A percentile compares a stretch with the other conserved stretches of the same genome.
phyloP scores from a whole-genome alignment of 1,140 invertebrate species.

The Neodiprion virginianus region DNA sequence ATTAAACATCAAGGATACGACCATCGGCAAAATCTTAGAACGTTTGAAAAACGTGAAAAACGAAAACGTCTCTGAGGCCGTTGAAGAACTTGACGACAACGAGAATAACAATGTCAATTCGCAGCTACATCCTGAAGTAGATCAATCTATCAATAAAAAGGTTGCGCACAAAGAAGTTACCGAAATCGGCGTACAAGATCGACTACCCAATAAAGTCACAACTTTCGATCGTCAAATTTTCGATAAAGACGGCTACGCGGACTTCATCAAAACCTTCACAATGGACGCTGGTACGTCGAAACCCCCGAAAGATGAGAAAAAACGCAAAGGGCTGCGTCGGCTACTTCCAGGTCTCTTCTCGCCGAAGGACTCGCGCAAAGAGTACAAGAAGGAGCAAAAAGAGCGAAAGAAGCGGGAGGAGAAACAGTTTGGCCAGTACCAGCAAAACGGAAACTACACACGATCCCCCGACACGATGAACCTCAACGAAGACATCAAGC shows the following conservation, averaged over 20 bases:
- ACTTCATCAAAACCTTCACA: constrained; percentile 46
- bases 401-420: constrained; percentile 50
- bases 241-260: constrained; percentile 51
- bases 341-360: constrained; percentile 53
- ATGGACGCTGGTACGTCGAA: constrained; percentile 47
- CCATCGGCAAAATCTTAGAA: not conserved
- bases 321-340: constrained; percentile 48
- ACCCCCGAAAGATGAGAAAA: constrained; percentile 50
- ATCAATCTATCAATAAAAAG: not conserved
- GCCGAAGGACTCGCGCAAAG: constrained; percentile 53
- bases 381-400: constrained; percentile 51
- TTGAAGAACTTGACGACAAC: not conserved
- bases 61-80: not conserved
- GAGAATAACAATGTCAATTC: not conserved
- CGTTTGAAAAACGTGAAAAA: not conserved
- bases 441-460: constrained; percentile 56
- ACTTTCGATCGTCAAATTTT: not conserved
- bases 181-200: not conserved
- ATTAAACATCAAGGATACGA: not conserved
- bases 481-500: constrained; percentile 54
- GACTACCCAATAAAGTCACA: not conserved
- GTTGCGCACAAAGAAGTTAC: not conserved
- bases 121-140: not conserved
- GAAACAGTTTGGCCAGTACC: constrained; percentile 49
- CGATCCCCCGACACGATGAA: constrained; percentile 56